Evolutionary conservation across 2,797 vertebrate genomes (phyloP).

Genomic region (Poecilia velifera): DNA sequence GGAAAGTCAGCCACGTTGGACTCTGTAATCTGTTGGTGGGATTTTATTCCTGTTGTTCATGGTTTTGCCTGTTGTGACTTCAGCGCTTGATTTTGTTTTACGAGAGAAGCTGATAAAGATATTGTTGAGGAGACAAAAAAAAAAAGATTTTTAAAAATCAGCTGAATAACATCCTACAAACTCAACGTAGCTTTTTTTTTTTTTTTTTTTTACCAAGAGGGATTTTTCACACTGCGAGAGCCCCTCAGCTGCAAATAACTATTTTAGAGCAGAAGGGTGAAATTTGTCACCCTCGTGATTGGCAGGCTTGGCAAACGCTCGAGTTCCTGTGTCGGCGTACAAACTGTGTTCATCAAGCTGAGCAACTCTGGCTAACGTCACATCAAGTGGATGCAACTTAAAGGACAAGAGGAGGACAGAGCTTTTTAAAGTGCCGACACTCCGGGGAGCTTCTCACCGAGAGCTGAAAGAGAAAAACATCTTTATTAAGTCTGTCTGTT

Average conservation of each 20-base stretch:
- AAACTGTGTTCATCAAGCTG: constrained; percentile 64
- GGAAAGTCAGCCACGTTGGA: constrained; percentile 65
- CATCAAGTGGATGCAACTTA: constrained; percentile 14
- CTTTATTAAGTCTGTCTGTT: background rate
- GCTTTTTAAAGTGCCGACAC: background rate
- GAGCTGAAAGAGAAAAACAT: background rate
- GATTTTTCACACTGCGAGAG: constrained; percentile 53
- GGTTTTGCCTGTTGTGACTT: constrained; percentile 67
- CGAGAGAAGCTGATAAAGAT: constrained; percentile 35
- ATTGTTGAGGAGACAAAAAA: constrained; percentile 13
- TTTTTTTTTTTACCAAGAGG: constrained; percentile 8
- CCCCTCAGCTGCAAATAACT: constrained; percentile 66
- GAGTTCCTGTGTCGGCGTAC: constrained; percentile 72
- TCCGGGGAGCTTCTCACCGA: background rate
- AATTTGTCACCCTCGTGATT: constrained; percentile 75
- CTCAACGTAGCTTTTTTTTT: constrained; percentile 22
- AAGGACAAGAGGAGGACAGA: background rate
- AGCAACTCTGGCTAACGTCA: constrained; percentile 35
- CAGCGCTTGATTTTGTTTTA: constrained; percentile 46
- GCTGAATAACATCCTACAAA: constrained; percentile 14
- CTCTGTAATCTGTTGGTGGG: constrained; percentile 77
- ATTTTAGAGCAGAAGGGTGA: constrained; percentile 77
- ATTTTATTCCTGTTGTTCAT: constrained; percentile 69
- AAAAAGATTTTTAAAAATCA: constrained; percentile 7
- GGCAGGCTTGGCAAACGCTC: constrained; percentile 75